These are phyloP conservation scores for Microcebus ravelobensis DNA, from an alignment of 2,113 vertebrate species.

Conservation along the genomic window DNA sequence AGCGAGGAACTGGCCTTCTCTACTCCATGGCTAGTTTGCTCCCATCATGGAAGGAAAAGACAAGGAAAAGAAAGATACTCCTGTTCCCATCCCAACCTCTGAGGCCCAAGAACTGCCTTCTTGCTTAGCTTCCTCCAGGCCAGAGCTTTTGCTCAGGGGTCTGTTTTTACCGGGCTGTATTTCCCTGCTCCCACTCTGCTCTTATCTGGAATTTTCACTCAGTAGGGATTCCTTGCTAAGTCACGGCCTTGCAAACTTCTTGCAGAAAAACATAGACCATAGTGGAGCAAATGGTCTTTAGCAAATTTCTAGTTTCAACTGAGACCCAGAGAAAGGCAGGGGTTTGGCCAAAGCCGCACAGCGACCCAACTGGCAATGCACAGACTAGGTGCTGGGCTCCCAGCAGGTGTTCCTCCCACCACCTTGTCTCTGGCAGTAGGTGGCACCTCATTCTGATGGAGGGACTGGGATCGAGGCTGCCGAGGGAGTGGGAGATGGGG, in stretches of 20 bases:
- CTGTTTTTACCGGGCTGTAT: background rate
- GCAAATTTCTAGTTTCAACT: background rate
- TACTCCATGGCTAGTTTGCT: background rate
- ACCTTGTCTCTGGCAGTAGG: background rate
- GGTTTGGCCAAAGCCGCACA: background rate
- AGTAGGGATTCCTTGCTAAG: background rate
- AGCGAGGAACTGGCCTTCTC: background rate
- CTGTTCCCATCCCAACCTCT: background rate
- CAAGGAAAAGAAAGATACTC: background rate
- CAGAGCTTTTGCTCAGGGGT: background rate
- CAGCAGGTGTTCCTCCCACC: background rate
- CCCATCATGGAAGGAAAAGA: background rate
- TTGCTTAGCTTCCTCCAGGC: background rate
- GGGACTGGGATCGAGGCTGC: background rate
- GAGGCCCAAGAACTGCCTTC: background rate
- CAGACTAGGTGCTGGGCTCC: background rate
- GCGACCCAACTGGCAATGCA: no score
- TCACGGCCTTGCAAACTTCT: background rate
- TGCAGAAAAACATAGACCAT: background rate
- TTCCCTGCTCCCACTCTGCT: background rate
- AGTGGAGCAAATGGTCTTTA: background rate
- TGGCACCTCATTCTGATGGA: background rate
- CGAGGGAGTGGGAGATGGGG: background rate
- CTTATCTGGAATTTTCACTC: background rate
- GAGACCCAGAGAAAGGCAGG: background rate